phyloP scores from a whole-genome alignment of 1,140 invertebrate species.

The Atta texana region DNA sequence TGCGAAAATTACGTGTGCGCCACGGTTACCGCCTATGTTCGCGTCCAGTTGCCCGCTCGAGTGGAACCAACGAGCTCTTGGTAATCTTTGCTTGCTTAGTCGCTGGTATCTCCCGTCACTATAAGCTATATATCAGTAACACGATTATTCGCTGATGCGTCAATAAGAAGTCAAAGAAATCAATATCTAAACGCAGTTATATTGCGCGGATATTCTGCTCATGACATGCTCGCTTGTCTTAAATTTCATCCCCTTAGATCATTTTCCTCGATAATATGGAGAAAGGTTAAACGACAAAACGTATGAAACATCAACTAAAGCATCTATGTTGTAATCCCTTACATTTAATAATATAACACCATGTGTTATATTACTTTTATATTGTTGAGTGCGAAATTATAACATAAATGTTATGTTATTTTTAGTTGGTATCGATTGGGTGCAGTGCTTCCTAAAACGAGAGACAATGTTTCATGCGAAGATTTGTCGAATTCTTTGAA shows the following conservation, averaged over 20 bases:
- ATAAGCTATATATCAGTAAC: neutral
- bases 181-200: neutral
- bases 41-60: conserved; percentile 41
- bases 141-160: neutral
- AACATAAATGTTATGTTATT: too few relatives aligned
- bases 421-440: too few relatives aligned
- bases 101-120: neutral
- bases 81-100: conserved; percentile 45
- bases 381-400: too few relatives aligned
- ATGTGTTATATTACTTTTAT: too few relatives aligned
- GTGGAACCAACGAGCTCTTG: conserved; percentile 44
- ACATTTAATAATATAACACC: too few relatives aligned
- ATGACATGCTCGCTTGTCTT: neutral
- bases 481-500: too few relatives aligned
- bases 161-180: conserved; percentile 26
- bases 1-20: conserved; percentile 57
- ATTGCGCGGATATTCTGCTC: neutral
- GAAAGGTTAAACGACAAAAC: conserved; percentile 13
- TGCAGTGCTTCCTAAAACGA: too few relatives aligned
- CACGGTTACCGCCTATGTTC: conserved; percentile 53
- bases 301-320: neutral
- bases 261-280: neutral
- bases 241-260: neutral
- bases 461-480: too few relatives aligned
- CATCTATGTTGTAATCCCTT: too few relatives aligned